phyloP scores from a whole-genome alignment of 1,140 invertebrate genomes.

The Drosophila orosa region DNA sequence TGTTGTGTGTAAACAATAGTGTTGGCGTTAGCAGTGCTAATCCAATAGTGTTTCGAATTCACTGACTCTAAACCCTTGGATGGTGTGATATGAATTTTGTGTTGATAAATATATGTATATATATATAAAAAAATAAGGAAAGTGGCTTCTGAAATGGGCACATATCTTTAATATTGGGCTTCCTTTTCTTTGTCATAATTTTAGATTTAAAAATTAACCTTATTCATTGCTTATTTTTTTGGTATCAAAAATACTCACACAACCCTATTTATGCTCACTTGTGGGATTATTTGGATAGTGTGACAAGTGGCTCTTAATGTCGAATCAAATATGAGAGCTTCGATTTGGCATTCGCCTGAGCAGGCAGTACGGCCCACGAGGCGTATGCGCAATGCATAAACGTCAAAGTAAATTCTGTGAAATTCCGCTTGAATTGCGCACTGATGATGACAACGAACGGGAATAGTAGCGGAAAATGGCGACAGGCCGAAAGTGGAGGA shows the following conservation, averaged over 20 bases:
- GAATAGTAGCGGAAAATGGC: constrained; percentile 20
- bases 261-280: constrained; percentile 11
- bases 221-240: not conserved
- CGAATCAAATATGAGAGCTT: constrained; percentile 54
- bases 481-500: not conserved
- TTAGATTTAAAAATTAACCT: not conserved
- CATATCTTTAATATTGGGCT: not conserved
- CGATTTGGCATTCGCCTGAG: constrained; percentile 22
- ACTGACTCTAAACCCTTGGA: not conserved
- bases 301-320: constrained; percentile 47
- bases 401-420: constrained; percentile 70
- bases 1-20: not conserved
- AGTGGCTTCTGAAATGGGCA: not conserved
- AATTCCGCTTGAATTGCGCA: constrained; percentile 74
- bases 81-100: not conserved
- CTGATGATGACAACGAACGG: constrained; percentile 60
- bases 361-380: constrained; percentile 45
- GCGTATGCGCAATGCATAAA: constrained; percentile 72
- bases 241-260: not conserved
- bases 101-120: not conserved
- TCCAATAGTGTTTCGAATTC: not conserved
- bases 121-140: not conserved
- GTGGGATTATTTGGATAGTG: constrained; percentile 24
- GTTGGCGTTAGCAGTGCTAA: too few species aligned
- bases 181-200: not conserved